Conservation (phyloP, 64 coral and sea anemone species). For the Porites lutea region DNA sequence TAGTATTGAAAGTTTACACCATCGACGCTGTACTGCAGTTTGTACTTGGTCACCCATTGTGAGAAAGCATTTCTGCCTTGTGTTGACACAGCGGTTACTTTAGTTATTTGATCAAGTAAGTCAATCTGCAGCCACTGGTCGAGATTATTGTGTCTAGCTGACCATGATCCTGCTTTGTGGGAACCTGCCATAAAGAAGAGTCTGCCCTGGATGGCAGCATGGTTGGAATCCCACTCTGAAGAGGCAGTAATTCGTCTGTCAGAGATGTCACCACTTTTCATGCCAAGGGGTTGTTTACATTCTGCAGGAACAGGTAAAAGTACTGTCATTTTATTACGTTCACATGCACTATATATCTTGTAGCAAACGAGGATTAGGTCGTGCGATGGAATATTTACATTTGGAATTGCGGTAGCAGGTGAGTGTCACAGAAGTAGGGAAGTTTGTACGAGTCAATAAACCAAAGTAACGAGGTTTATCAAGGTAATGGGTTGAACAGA, state of each 20-base stretch:
- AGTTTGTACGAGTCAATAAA: too few relatives aligned
- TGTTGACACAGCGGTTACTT: background rate
- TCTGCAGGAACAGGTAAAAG: too few relatives aligned
- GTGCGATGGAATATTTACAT: too few relatives aligned
- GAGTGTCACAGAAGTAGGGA: too few relatives aligned
- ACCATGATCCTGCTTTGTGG: background rate
- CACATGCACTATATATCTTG: too few relatives aligned
- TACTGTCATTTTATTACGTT: too few relatives aligned
- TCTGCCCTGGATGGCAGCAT: conserved; percentile 21
- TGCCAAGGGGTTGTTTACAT: background rate
- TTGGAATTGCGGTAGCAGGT: too few relatives aligned
- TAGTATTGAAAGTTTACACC: background rate
- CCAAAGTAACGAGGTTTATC: too few relatives aligned
- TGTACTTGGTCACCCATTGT: background rate
- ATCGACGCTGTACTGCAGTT: background rate
- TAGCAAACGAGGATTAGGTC: too few relatives aligned
- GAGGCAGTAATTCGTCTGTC: conserved; percentile 34
- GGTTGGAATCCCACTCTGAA: background rate
- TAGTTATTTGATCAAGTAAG: background rate
- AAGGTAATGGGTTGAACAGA: too few relatives aligned
- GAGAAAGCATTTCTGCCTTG: background rate
- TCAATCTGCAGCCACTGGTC: background rate
- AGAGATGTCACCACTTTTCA: background rate
- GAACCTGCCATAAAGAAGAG: background rate
- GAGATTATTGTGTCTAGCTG: background rate